These are phyloP conservation scores for Biston stratarius DNA, from an alignment of 2,888 invertebrate species.

Conservation along the genomic window DNA sequence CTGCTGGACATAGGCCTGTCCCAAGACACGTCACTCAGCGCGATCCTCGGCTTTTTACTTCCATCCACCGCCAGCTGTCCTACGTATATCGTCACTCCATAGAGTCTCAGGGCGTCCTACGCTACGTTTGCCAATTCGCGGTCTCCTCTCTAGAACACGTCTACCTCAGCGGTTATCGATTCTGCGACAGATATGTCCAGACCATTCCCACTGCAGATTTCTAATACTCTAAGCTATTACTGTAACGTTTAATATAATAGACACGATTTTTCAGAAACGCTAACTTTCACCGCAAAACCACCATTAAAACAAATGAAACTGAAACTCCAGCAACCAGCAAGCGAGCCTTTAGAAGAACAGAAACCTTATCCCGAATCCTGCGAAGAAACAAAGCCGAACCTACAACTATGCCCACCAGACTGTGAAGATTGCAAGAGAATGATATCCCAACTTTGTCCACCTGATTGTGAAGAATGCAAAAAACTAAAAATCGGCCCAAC, in stretches of 20 bases:
- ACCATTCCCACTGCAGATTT: no score
- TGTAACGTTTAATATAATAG: not conserved
- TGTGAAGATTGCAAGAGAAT: conserved; percentile 42
- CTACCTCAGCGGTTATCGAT: no score
- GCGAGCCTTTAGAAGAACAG: conserved; percentile 2
- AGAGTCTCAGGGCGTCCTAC: no score
- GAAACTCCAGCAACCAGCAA: conserved; percentile 7
- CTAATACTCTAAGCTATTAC: no score
- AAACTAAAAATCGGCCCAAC: conserved; percentile 52
- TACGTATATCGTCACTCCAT: no score
- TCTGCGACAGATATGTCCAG: no score
- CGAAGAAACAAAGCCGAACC: conserved; percentile 2
- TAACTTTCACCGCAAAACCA: conserved; percentile 48
- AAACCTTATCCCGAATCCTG: not conserved
- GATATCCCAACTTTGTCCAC: conserved; percentile 36
- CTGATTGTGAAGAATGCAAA: conserved; percentile 17
- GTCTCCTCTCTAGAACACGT: no score
- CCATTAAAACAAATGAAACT: conserved; percentile 37
- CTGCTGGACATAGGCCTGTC: no score
- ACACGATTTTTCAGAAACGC: conserved; percentile 53
- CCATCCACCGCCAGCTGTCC: no score
- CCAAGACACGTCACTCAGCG: no score
- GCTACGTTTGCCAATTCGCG: no score
- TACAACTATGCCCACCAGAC: conserved; percentile 44
- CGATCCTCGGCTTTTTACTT: no score